Conservation (phyloP, 2,888 invertebrate species). For the Harmothoe impar region DNA sequence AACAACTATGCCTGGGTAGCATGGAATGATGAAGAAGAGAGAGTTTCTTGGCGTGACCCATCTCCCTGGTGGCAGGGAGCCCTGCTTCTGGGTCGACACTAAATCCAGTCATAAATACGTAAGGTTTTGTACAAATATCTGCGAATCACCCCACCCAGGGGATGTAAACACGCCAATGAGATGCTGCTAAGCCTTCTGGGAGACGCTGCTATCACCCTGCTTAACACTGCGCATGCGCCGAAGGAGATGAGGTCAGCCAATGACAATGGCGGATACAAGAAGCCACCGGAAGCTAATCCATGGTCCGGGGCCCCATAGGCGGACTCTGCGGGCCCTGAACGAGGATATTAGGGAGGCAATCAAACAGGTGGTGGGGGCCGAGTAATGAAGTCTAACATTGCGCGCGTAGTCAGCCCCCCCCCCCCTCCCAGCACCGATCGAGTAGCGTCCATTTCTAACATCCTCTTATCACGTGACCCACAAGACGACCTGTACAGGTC, state of each 20-base stretch:
- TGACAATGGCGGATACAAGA: conserved; percentile 31
- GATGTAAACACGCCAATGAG: conserved; percentile 19
- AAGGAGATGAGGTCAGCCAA: conserved; percentile 49
- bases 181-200: neutral
- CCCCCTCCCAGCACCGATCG: neutral
- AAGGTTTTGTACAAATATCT: conserved; percentile 11
- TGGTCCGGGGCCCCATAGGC: neutral
- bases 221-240: conserved; percentile 34
- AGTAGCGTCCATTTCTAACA: conserved; percentile 15
- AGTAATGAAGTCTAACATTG: conserved; percentile 22
- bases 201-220: neutral
- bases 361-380: conserved; percentile 13
- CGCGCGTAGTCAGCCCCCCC: neutral
- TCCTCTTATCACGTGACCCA: conserved; percentile 43
- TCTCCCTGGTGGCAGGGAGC: neutral
- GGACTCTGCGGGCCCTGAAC: conserved; percentile 20
- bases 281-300: conserved; percentile 39
- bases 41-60: too few relatives aligned
- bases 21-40: too few relatives aligned
- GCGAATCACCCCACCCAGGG: neutral
- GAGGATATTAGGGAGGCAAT: conserved; percentile 51
- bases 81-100: neutral
- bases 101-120: neutral
- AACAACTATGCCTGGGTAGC: too few relatives aligned
- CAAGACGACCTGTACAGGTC: neutral